phyloP scores from a whole-genome alignment of 1,140 invertebrate species.

The Drosophila ohnishii region DNA sequence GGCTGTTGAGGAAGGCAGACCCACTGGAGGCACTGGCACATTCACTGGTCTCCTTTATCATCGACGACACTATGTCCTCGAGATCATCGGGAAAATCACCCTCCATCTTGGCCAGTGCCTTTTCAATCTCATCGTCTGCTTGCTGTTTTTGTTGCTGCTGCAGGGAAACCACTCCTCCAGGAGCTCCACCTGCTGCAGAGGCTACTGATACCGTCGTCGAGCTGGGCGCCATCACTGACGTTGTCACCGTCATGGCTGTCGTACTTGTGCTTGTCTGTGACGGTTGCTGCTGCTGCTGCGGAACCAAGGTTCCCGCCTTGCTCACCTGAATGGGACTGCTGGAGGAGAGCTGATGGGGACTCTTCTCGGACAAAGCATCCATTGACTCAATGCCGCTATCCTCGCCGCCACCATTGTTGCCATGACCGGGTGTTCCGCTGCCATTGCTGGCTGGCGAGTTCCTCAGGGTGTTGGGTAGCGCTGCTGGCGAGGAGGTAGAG shows the following conservation, averaged over 20 bases:
- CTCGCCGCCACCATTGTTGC: constrained; percentile 87
- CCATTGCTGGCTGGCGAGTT: constrained; percentile 84
- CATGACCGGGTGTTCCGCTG: constrained; percentile 72
- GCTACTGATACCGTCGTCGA: constrained; percentile 10
- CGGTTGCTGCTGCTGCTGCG: constrained; percentile 11
- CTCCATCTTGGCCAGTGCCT: constrained; percentile 87
- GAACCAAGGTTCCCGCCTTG: constrained; percentile 40
- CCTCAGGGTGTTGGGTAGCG: constrained; percentile 67
- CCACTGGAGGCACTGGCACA: constrained; percentile 12
- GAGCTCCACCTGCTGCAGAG: constrained; percentile 8
- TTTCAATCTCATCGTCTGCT: constrained; percentile 86
- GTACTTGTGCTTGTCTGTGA: constrained; percentile 1
- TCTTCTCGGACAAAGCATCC: constrained; percentile 96
- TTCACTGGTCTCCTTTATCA: constrained; percentile 49
- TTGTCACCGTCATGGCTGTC: constrained; percentile 3
- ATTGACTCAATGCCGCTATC: constrained; percentile 96
- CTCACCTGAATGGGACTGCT: constrained; percentile 72
- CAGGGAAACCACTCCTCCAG: constrained; percentile 81
- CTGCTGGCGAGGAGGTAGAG: constrained; percentile 57
- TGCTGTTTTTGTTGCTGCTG: constrained; percentile 57
- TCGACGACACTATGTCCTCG: constrained; percentile 56
- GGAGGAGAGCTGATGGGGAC: constrained; percentile 91
- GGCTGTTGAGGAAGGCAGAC: constrained; percentile 4
- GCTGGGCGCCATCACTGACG: constrained; percentile 9
- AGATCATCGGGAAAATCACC: constrained; percentile 82